Base-by-base conservation (phyloP, 2,888 invertebrate genomes). In the Apotomis capreana region DNA sequence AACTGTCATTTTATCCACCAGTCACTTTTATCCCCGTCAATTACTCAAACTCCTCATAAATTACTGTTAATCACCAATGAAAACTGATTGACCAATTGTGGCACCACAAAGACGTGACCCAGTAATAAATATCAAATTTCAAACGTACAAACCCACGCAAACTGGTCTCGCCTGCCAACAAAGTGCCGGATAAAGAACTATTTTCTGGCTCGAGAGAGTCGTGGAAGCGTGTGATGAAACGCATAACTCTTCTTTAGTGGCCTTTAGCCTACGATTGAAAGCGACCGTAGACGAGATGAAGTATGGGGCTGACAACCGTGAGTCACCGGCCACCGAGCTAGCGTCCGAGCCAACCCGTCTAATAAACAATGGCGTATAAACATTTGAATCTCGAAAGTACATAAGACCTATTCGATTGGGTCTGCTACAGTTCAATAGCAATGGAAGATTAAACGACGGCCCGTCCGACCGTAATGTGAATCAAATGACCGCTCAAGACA, bases 361-460 rank as follows among this genome's bases (percentile, higher is more conserved):
- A 36, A 13, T 65, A n/a, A 57, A 51, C n/a, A 65, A 57, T 55
- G 65, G 26, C 65, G 44, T 64, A 57, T 57, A 57, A 46, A 5
- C 65, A 46, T 26, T 55, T 3, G 9, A 46, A 46, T 46, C 8
- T 65, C 12, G 9, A 65, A 46, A 46, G n/a, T 36, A 55, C 26
- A 57, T 65, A 65, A 9, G 40, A 46, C 44, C 46, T 65, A 46
- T 65, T 65, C 26, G 55, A 57, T 44, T 46, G 26, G 75, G 64
- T 63, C 73, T 75, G 76, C 76, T 77, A 77, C 77, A 77, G 76
- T 83, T 84, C 84, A 81, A 82, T 82, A 79, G 83, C 84, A 87
- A 85, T 87, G 84, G 83, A 87, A 87, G 87, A 88, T 87, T 87
- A 85, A 87, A 86, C 83, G 85, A 83, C 82, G 80, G 83, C 81